Conservation (phyloP, 2,888 invertebrate genomes). For the Eupithecia tripunctaria region DNA sequence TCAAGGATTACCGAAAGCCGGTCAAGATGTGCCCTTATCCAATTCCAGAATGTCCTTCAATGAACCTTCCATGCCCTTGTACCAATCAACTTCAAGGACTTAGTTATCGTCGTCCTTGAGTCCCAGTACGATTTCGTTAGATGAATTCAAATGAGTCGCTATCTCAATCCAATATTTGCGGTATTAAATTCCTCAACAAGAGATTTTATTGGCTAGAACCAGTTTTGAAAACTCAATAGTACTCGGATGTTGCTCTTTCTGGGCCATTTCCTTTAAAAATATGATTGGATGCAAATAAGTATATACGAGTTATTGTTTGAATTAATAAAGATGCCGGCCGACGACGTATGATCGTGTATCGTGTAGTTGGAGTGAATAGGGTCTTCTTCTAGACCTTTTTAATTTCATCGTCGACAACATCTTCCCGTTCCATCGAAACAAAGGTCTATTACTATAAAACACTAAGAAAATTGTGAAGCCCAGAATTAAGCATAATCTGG, state of each 20-base stretch:
- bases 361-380: neutral
- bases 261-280: neutral
- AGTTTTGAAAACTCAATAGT: neutral
- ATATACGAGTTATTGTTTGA: neutral
- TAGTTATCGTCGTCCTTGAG: neutral
- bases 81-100: neutral
- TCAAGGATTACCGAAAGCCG: neutral
- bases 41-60: neutral
- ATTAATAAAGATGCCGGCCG: neutral
- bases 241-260: neutral
- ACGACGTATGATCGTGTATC: neutral
- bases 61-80: neutral
- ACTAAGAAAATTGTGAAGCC: neutral
- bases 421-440: too few species aligned
- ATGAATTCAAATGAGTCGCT: neutral
- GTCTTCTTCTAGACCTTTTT: too few species aligned
- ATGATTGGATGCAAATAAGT: neutral
- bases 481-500: neutral
- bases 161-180: neutral
- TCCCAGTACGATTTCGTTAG: neutral
- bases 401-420: too few species aligned
- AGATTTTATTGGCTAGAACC: neutral
- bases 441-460: too few species aligned
- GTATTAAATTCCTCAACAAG: neutral
- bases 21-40: neutral